Base-by-base conservation (phyloP, 1,140 invertebrate species). In the Ooceraea biroi region DNA sequence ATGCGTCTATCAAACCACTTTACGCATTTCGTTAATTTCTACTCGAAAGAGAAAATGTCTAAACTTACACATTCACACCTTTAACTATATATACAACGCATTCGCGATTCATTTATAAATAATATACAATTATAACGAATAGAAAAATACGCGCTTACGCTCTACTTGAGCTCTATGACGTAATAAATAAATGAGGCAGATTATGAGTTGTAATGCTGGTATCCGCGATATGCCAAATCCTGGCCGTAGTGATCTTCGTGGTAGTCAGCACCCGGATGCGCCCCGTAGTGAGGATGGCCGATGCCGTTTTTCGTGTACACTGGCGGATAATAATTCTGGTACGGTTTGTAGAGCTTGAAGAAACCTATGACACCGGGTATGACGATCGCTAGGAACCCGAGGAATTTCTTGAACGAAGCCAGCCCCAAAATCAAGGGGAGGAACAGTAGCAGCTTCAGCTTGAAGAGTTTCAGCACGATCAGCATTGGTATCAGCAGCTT, bases 401-500 rank as follows among this genome's bases (percentile, higher is more conserved):
- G 94, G 90, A 98, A 95, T 88, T 98, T 98, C 93, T 98, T 97
- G 90, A 98, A 97, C 25, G 97, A 97, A 10, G 96, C 97, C 77
- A 98, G 93, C 12, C 97, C 97, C 41, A 98, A 94, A 65, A 98
- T 97, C 83, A 98, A 95, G 1, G 97, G 97, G 90, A 98, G 91
- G 93, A 98, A 97, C 3, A 98, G 94, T 0, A 98, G 93, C 19
- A 98, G 93, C 88, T 98, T 98, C 89, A 98, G 89, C 92, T 98
- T 98, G 95, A 98, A 98, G 61, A 98, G 95, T 92, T 98, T 98
- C 76, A 98, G 91, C 69, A 98, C 96, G 77, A 98, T 92, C 87
- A 98, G 92, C 95, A 98, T 95, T 0, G 97, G 97, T 83, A 98
- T 96, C 87, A 98, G 96, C n/a, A 98, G 94, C 90, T 97, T 97